Percentiles rank a stretch among this genome's conserved stretches.
These are phyloP conservation scores for Micoletzkya japonica DNA, from an alignment of 2,888 invertebrate genomes.

Conservation along the genomic window DNA sequence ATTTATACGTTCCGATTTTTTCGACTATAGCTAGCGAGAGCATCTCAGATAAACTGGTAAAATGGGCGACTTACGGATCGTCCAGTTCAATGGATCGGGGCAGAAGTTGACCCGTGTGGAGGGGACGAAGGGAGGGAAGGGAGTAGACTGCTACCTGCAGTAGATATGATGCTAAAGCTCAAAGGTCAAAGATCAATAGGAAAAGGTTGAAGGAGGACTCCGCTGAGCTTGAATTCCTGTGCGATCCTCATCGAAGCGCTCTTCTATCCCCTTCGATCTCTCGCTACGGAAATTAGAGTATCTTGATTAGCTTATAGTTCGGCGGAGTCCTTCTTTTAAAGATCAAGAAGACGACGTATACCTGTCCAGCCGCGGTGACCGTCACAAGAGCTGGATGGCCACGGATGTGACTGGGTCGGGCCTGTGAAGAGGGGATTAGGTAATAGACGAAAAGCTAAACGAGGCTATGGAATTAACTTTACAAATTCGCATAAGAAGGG, in stretches of 20 bases:
- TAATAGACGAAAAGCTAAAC: neutral
- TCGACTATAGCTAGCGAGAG: too few relatives aligned
- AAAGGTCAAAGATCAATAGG: too few relatives aligned
- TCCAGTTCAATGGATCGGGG: conserved; percentile 69
- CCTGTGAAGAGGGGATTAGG: conserved; percentile 30
- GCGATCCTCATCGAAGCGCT: too few relatives aligned
- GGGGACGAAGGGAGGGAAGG: conserved; percentile 88
- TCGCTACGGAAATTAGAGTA: too few relatives aligned
- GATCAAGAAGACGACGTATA: neutral
- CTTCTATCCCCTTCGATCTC: too few relatives aligned
- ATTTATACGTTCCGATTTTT: too few relatives aligned
- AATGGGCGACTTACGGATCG: conserved; percentile 60
- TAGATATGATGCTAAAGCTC: neutral
- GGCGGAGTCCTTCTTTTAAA: too few relatives aligned
- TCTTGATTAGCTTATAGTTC: too few relatives aligned
- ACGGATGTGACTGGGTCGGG: conserved; percentile 51
- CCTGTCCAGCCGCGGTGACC: conserved; percentile 50
- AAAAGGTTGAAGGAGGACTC: too few relatives aligned
- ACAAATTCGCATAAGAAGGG: too few relatives aligned
- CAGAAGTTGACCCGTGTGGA: conserved; percentile 90
- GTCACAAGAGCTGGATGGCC: conserved; percentile 58
- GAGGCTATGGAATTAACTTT: neutral
- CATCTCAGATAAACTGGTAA: too few relatives aligned
- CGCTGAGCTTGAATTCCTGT: too few relatives aligned
- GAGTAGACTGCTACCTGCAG: conserved; percentile 84